Conservation (phyloP, 2,888 invertebrate genomes). For the Zaprionus lineosus region DNA sequence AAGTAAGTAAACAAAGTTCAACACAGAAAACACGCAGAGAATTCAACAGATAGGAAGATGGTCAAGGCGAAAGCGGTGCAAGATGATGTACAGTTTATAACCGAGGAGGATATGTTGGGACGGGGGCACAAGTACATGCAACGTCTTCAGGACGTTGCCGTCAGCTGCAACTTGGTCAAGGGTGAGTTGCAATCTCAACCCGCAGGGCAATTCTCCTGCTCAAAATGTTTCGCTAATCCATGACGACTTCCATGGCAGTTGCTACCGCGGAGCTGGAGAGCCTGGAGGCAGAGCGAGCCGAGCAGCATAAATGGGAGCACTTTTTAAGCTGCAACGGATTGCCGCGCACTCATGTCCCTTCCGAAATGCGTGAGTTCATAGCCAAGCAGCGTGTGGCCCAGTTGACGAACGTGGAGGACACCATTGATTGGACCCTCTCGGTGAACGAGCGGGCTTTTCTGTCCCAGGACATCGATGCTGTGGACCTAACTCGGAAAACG, state of each 20-base stretch:
- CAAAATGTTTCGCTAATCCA: background rate
- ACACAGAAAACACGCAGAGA: no score
- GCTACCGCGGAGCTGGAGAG: slow-evolving; percentile 30
- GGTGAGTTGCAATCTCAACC: slow-evolving; percentile 49
- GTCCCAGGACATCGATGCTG: slow-evolving; percentile 63
- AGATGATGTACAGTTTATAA: slow-evolving; percentile 39
- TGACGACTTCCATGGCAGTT: no score
- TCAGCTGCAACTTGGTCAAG: slow-evolving; percentile 45
- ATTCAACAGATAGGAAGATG: slow-evolving; percentile 24
- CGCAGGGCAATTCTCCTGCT: no score
- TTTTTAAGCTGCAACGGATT: slow-evolving; percentile 71
- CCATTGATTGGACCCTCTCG: slow-evolving; percentile 71
- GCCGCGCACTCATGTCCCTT: slow-evolving; percentile 69
- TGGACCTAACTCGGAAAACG: slow-evolving; percentile 55
- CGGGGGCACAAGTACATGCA: slow-evolving; percentile 46
- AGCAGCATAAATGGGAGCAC: slow-evolving; percentile 64
- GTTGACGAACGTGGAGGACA: slow-evolving; percentile 28
- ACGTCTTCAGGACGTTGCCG: slow-evolving; percentile 59
- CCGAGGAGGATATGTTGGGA: slow-evolving; percentile 47
- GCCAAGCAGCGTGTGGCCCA: slow-evolving; percentile 58
- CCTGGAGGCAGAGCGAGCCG: slow-evolving; percentile 7
- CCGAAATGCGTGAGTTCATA: slow-evolving; percentile 68
- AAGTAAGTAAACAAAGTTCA: no score
- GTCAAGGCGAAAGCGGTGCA: background rate
- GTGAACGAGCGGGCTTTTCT: slow-evolving; percentile 73